Percentiles rank a stretch among this genome's conserved stretches.
Conservation (phyloP, 2,888 invertebrate genomes). For the Zaprionus bogoriensis region DNA sequence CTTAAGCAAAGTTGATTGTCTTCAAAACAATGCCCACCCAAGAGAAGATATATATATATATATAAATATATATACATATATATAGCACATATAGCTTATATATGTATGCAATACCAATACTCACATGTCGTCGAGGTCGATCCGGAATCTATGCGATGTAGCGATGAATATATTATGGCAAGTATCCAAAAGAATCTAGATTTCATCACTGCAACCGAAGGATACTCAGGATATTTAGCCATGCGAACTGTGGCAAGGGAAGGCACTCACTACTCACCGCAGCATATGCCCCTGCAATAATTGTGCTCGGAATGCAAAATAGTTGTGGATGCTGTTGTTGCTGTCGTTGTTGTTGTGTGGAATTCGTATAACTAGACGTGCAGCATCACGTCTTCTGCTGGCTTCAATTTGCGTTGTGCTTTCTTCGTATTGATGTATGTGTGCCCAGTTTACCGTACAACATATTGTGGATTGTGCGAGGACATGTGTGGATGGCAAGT, state of each 20-base stretch:
- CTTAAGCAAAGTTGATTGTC: too few relatives aligned
- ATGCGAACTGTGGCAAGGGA: not conserved
- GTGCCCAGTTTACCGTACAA: too few relatives aligned
- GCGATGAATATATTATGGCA: conserved; percentile 81
- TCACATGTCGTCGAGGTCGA: conserved; percentile 80
- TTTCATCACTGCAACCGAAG: conserved; percentile 77
- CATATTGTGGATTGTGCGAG: not conserved
- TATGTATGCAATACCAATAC: not conserved
- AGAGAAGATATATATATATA: too few relatives aligned
- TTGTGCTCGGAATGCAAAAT: conserved; percentile 46
- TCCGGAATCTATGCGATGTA: conserved; percentile 79
- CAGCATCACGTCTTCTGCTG: not conserved
- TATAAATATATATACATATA: too few relatives aligned
- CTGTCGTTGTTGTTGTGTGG: conserved; percentile 2
- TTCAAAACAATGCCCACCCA: too few relatives aligned
- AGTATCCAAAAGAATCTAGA: conserved; percentile 81
- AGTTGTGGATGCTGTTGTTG: conserved; percentile 10
- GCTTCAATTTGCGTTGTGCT: not conserved
- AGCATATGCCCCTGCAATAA: conserved; percentile 62
- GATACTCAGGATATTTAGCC: not conserved
- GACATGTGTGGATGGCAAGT: not conserved
- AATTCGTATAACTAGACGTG: conserved; percentile 5
- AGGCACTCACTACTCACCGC: too few relatives aligned
- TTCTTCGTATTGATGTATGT: not conserved
- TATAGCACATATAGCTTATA: too few relatives aligned